Evolutionary conservation across 2,113 vertebrate genomes (phyloP), one percentile per base, ranked within the genome.

Genomic region (Danionella cerebrum): DNA sequence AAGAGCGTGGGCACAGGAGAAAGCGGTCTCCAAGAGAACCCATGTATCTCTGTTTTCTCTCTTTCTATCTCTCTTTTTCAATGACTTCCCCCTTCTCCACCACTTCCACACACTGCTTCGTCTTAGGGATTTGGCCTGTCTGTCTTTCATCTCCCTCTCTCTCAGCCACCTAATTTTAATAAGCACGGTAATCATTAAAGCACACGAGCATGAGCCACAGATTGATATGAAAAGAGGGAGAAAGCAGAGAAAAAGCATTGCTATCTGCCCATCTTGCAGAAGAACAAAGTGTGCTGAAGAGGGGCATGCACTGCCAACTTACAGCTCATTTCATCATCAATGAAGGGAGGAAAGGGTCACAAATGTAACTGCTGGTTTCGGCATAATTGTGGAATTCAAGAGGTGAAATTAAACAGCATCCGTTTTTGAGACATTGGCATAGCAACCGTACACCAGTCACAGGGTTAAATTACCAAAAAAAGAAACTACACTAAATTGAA

Each of bases 391-490:
- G 33, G 77, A 85, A 77, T 59, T 73, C 67, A 73, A 76, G 78
- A 78, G 79, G 79, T 74, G 58, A 47, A 72, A 82, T 82, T 80
- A 67, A 57, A 65, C 69, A 31, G 44, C 73, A 75, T 80, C 70
- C 62, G 31, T 60, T 44, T 74, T 59, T 1, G 12, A 72, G 71
- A 73, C 3, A 75, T 89, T 76, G 35, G 81, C 79, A 86, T 84
- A 79, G 84, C 75, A 87, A 89, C 86, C 80, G 71, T 52, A 75
- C 79, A 83, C 81, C 80, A 80, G 83, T 83, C 82, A 76, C 81
- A 60, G 76, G 74, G 77, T 79, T 80, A 84, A 84, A 76, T 35
- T 70, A 66, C 76, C 76, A 45, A 65, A 33, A 16, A 45, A 33
- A 53, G 65, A 50, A 1, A 38, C 47, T 13, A 24, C 18, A 36